These are phyloP conservation scores for Oikopleura dioica DNA, from an alignment of 23 tunicate species.

Conservation along the genomic window DNA sequence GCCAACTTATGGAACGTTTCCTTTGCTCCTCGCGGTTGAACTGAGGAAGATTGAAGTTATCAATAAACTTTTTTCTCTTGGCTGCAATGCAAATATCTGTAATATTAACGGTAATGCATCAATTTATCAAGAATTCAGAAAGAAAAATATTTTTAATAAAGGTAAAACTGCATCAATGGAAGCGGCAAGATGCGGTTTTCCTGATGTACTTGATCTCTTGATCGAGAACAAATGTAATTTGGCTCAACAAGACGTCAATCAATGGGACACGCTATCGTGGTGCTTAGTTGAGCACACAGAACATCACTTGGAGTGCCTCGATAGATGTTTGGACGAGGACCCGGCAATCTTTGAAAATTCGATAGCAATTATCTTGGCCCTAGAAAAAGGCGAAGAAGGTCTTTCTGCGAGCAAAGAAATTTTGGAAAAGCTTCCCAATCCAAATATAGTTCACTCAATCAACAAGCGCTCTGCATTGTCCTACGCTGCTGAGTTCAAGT, in stretches of 20 bases:
- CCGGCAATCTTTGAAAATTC: neutral
- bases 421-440: neutral
- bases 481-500: neutral
- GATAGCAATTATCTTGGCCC: neutral
- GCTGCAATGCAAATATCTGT: neutral
- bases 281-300: neutral
- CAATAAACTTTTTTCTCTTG: neutral
- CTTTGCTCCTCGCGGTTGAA: neutral
- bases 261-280: neutral
- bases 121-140: too few relatives aligned
- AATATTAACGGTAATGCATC: neutral
- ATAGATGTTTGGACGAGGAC: neutral
- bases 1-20: neutral
- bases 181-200: neutral
- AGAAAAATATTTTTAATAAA: too few relatives aligned
- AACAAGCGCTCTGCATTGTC: neutral
- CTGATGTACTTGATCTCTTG: neutral
- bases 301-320: neutral
- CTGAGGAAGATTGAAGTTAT: neutral
- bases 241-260: neutral
- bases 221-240: neutral
- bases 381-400: neutral
- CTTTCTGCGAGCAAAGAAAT: neutral
- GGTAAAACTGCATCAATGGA: neutral
- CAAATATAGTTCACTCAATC: neutral